These are phyloP conservation scores for Dissostichus mawsoni DNA, from an alignment of 2,113 vertebrate genomes.

Conservation along the genomic window DNA sequence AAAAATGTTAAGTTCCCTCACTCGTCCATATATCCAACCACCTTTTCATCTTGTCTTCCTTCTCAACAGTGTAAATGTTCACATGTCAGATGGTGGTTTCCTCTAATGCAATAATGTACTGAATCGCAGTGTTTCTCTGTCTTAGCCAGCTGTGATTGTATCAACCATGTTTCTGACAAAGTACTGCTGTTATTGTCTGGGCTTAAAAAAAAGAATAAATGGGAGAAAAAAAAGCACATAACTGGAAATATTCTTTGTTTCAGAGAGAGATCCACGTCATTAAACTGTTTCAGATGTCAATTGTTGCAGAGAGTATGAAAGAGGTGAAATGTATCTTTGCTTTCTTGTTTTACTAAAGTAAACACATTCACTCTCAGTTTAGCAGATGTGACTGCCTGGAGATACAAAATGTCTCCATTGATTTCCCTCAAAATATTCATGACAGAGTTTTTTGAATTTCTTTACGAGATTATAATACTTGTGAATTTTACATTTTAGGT, in stretches of 20 bases:
- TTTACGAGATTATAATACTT: background rate
- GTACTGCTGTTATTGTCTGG: slow-evolving; percentile 34
- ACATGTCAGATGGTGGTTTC: slow-evolving; percentile 39
- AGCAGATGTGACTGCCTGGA: slow-evolving; percentile 1
- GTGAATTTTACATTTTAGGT: background rate
- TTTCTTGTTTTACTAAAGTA: slow-evolving; percentile 47
- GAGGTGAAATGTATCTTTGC: slow-evolving; percentile 48
- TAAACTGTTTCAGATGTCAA: slow-evolving; percentile 27
- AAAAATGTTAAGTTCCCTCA: slow-evolving; percentile 34
- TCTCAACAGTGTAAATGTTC: slow-evolving; percentile 48
- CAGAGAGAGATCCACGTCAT: background rate
- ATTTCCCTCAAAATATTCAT: slow-evolving; percentile 8
- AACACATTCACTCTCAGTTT: slow-evolving; percentile 11
- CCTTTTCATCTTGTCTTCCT: slow-evolving; percentile 1
- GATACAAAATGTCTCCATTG: slow-evolving; percentile 6
- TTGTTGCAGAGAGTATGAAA: slow-evolving; percentile 33
- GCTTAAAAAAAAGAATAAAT: slow-evolving; percentile 29
- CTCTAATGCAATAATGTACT: slow-evolving; percentile 60
- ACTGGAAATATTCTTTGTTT: slow-evolving; percentile 37
- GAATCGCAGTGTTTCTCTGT: slow-evolving; percentile 35
- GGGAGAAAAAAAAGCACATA: slow-evolving; percentile 18
- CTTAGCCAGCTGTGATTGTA: slow-evolving; percentile 34
- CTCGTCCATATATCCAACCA: background rate
- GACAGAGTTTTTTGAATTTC: too few relatives aligned
- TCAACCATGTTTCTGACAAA: slow-evolving; percentile 29